These are phyloP conservation scores for Choloepus hoffmanni DNA, from an alignment of 2,113 vertebrate genomes.

Conservation along the genomic window DNA sequence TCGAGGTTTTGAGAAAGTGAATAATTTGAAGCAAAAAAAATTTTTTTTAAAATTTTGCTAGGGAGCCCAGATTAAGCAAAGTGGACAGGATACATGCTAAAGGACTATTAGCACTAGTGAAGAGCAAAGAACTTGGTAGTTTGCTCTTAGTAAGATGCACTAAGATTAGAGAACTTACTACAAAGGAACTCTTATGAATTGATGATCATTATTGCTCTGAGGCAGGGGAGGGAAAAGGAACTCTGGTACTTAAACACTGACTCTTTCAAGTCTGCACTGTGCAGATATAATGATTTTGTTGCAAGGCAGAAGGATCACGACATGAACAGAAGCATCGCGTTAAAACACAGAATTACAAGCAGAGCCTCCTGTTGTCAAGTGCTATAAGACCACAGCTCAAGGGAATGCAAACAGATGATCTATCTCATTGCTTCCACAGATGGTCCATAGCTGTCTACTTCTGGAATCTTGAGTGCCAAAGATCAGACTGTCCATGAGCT, in stretches of 20 bases:
- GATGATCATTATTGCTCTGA: no score
- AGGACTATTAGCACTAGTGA: neutral
- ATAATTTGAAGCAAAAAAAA: neutral
- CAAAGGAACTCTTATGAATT: neutral
- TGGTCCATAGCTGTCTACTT: neutral
- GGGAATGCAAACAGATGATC: neutral
- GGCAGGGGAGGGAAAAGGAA: neutral
- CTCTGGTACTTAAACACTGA: neutral
- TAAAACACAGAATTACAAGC: neutral
- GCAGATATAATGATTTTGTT: no score
- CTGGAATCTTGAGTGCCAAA: neutral
- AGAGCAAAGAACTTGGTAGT: neutral
- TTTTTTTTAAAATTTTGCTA: neutral
- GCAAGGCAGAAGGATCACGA: rapidly evolving
- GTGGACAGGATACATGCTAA: neutral
- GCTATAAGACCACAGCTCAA: neutral
- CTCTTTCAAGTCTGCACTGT: rapidly evolving
- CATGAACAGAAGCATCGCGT: rapidly evolving
- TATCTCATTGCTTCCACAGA: neutral
- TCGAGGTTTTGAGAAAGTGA: neutral
- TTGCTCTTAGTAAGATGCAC: neutral
- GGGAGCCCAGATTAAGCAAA: neutral
- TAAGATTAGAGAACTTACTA: neutral
- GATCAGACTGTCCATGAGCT: neutral
- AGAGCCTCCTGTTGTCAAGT: neutral